Conservation (phyloP, 2,888 invertebrate genomes). For the Epinotia demarniana region DNA sequence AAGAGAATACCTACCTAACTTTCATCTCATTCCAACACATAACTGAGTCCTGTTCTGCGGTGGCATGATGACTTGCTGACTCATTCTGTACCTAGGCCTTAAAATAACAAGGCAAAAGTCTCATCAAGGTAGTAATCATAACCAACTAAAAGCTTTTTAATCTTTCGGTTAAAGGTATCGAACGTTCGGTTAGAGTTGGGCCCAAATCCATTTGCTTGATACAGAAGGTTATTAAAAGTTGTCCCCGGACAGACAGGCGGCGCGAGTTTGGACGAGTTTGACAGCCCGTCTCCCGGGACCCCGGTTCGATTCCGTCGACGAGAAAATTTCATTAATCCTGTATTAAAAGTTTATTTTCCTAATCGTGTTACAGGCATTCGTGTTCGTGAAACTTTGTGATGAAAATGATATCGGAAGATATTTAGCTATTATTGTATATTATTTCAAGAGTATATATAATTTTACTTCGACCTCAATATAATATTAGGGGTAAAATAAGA, state of each 20-base stretch:
- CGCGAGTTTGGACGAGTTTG: constrained; percentile 73
- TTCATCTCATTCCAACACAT: no score
- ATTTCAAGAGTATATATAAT: no score
- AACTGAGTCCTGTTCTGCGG: no score
- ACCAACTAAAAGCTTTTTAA: background rate
- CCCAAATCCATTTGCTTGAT: constrained; percentile 74
- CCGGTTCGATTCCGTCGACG: constrained; percentile 75
- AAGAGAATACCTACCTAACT: no score
- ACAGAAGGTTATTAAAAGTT: constrained; percentile 82
- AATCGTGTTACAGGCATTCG: constrained; percentile 55
- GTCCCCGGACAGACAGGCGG: constrained; percentile 70
- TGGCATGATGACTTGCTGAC: no score
- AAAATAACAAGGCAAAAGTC: background rate
- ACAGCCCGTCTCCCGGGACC: constrained; percentile 70
- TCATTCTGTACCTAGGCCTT: no score
- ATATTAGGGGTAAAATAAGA: no score
- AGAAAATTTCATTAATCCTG: constrained; percentile 78
- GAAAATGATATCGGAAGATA: constrained; percentile 20
- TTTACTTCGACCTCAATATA: background rate
- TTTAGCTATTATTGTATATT: constrained; percentile 3
- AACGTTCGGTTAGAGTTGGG: constrained; percentile 51
- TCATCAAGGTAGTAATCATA: background rate
- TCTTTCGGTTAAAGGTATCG: constrained; percentile 55
- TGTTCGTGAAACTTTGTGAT: constrained; percentile 44
- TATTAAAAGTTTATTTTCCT: constrained; percentile 68